Base-by-base conservation (phyloP, 2,888 invertebrate species). In the Cataglyphis altisquamis region DNA sequence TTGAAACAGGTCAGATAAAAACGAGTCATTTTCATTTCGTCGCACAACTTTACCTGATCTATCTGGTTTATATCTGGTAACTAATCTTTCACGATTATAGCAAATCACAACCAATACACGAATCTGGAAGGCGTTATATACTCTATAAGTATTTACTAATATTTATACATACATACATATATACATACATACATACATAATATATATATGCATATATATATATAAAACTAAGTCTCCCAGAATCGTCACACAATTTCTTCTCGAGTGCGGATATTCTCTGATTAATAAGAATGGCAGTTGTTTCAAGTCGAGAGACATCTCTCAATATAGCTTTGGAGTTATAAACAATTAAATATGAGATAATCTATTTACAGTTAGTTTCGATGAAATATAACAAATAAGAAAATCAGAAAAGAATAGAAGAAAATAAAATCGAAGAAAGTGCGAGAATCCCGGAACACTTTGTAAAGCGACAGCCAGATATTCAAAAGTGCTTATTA, bases 51-150 rank as follows among this genome's bases (percentile, higher is more conserved):
- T 73, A 48, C 18, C 45, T 48, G 45, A 48, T 48, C 45, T 48
- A 48, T n/a, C 52, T 52, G 52, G 8, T 52, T n/a, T 52, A 52
- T 87, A 52, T 87, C 68, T 90, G 90, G 90, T 90, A 90, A 90
- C 90, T 89, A 89, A 66, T 67, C 55, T 84, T 86, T 87, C 85
- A 84, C 86, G 82, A 86, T 89, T 87, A 88, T 68, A 80, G 83
- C 75, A 83, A 84, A 86, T 90, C 89, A 88, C 91, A 91, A 91
- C 87, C 91, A 86, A 83, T 83, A 89, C 86, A 89, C 68, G 74
- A 88, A 84, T 87, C 85, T 86, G 90, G 67, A 90, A 85, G 74
- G 75, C 84, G 77, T 80, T 87, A 84, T 83, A 84, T 15, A n/a
- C 80, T 86, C n/a, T 52, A 48, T n/a, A 85, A 82, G 83, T 88